Conservation (phyloP, 2,113 vertebrate genomes). For the Phoenicopterus ruber region DNA sequence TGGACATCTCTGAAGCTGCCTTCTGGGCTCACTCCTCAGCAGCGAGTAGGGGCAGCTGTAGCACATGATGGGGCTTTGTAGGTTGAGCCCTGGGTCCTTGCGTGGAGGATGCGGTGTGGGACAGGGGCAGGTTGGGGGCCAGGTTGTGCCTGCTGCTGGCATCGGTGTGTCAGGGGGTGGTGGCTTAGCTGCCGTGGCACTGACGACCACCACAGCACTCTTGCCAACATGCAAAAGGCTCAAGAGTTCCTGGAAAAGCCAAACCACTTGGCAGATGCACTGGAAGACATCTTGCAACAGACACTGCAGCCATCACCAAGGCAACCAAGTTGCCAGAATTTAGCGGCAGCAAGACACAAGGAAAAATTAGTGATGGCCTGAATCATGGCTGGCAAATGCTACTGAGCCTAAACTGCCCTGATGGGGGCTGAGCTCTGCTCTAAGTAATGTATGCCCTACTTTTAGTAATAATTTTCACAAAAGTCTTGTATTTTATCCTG, state of each 20-base stretch:
- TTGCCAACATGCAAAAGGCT: neutral
- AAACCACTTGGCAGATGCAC: neutral
- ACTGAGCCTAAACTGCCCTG: neutral
- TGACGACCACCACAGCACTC: neutral
- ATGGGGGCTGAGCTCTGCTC: neutral
- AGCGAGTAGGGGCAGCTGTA: neutral
- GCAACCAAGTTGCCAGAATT: slow-evolving; percentile 40
- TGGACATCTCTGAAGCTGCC: neutral
- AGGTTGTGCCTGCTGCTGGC: neutral
- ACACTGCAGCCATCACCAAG: slow-evolving; percentile 15
- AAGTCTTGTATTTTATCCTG: neutral
- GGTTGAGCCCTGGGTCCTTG: neutral
- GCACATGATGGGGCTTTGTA: neutral
- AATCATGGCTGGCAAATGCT: neutral
- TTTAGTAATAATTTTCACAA: neutral
- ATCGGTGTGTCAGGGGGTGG: accelerated
- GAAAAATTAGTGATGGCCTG: neutral
- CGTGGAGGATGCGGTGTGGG: accelerated
- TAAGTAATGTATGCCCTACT: neutral
- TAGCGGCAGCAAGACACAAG: neutral
- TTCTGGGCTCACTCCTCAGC: neutral
- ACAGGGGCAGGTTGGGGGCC: neutral
- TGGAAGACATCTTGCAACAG: neutral
- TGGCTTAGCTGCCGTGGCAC: neutral
- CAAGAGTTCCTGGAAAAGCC: neutral